Percentiles rank a stretch among this genome's conserved stretches.
phyloP scores from a whole-genome alignment of 2,888 invertebrate genomes.

The Spodoptera picta region DNA sequence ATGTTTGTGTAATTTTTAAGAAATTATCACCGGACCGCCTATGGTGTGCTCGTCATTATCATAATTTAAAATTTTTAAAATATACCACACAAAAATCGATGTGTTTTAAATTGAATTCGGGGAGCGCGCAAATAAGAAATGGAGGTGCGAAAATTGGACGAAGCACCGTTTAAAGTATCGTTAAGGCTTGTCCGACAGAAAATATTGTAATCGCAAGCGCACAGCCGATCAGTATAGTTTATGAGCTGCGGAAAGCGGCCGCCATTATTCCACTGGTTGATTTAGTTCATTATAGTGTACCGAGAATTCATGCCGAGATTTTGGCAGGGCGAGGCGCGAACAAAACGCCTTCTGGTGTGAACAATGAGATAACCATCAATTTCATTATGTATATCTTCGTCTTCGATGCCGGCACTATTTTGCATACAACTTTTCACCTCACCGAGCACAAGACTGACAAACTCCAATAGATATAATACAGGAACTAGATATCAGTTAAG shows the following conservation, averaged over 20 bases:
- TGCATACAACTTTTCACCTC: constrained; percentile 28
- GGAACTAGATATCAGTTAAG: constrained; percentile 16
- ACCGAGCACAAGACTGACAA: constrained; percentile 1
- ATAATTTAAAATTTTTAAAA: constrained; percentile 79
- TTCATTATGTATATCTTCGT: constrained; percentile 34
- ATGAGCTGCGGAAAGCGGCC: constrained; percentile 76
- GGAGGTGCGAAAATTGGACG: constrained; percentile 84
- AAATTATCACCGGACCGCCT: constrained; percentile 77
- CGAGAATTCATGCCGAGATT: constrained; percentile 64
- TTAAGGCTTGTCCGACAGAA: constrained; percentile 81
- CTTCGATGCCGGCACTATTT: constrained; percentile 19
- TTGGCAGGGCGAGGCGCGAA: constrained; percentile 49
- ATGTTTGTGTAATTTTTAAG: constrained; percentile 76
- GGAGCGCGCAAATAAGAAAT: constrained; percentile 85
- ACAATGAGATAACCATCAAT: constrained; percentile 44
- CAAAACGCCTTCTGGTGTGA: constrained; percentile 36
- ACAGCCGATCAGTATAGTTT: constrained; percentile 72
- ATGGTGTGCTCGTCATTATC: constrained; percentile 77
- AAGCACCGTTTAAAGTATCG: constrained; percentile 85
- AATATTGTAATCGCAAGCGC: constrained; percentile 80
- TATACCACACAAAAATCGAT: constrained; percentile 79
- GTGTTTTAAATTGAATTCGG: constrained; percentile 87
- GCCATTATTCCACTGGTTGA: constrained; percentile 69
- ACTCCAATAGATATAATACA: constrained; percentile 1
- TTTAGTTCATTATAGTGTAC: constrained; percentile 72